Evolutionary conservation across 2,888 invertebrate genomes (phyloP).

Genomic region (Stenotaenia linearis): DNA sequence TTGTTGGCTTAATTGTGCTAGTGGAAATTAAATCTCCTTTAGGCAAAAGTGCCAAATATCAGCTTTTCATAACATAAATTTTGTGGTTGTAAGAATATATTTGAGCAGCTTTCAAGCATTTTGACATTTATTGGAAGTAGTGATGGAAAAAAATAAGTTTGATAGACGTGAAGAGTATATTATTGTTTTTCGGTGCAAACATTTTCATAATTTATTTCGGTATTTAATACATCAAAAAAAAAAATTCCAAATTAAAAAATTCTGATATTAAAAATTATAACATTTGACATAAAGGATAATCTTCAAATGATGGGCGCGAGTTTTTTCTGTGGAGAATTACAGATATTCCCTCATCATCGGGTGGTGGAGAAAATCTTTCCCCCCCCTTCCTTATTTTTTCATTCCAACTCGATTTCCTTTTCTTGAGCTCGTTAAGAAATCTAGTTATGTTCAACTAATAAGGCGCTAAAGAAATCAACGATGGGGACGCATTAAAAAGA

Average conservation of each 20-base stretch:
- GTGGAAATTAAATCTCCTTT: not conserved
- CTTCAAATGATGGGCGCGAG: not conserved
- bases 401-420: constrained; percentile 1
- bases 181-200: too few species aligned
- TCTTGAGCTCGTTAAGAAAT: not conserved
- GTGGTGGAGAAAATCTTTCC: too few species aligned
- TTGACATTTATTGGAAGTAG: not conserved
- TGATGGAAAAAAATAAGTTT: too few species aligned
- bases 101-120: not conserved
- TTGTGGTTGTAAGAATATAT: not conserved
- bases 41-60: not conserved
- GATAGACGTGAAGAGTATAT: not conserved
- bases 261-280: too few species aligned
- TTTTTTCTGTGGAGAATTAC: not conserved
- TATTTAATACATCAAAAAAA: too few species aligned
- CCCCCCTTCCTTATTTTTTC: not conserved
- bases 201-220: too few species aligned
- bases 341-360: not conserved
- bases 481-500: not conserved
- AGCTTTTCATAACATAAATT: not conserved
- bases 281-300: not conserved
- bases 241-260: too few species aligned
- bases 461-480: constrained; percentile 9
- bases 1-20: too few species aligned
- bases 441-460: constrained; percentile 1